Percentiles rank a stretch among this genome's conserved stretches.
phyloP scores from a whole-genome alignment of 2,797 vertebrate genomes.

The Sebastes oblongus region DNA sequence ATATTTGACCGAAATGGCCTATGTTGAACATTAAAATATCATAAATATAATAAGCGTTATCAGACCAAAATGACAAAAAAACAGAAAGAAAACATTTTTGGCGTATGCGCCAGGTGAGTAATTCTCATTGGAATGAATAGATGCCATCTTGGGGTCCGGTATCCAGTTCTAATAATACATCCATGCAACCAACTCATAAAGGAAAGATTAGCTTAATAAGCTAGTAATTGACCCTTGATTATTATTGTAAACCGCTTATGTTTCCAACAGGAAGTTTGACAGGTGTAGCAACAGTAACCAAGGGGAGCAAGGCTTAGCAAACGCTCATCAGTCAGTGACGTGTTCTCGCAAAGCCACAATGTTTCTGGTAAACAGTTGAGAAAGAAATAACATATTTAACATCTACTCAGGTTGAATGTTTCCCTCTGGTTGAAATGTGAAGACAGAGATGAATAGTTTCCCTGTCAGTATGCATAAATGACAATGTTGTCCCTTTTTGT shows the following conservation, averaged over 20 bases:
- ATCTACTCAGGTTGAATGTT: not conserved
- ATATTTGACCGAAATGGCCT: too few relatives aligned
- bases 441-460: not conserved
- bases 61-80: too few relatives aligned
- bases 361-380: not conserved
- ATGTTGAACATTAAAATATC: too few relatives aligned
- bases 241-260: not conserved
- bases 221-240: not conserved
- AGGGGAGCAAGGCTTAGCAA: not conserved
- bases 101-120: too few relatives aligned
- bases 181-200: not conserved
- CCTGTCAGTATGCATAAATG: not conserved
- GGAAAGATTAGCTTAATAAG: not conserved
- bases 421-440: not conserved
- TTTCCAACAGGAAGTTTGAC: not conserved
- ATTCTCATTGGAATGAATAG: too few relatives aligned
- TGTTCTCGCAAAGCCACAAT: not conserved
- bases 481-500: not conserved
- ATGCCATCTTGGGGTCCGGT: too few relatives aligned
- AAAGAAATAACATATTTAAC: not conserved
- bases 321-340: not conserved
- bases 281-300: not conserved
- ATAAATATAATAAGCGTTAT: too few relatives aligned
- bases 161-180: too few relatives aligned
- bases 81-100: too few relatives aligned